These are phyloP conservation scores for Pipistrellus pygmaeus DNA, from an alignment of 2,797 vertebrate genomes.

Conservation along the genomic window DNA sequence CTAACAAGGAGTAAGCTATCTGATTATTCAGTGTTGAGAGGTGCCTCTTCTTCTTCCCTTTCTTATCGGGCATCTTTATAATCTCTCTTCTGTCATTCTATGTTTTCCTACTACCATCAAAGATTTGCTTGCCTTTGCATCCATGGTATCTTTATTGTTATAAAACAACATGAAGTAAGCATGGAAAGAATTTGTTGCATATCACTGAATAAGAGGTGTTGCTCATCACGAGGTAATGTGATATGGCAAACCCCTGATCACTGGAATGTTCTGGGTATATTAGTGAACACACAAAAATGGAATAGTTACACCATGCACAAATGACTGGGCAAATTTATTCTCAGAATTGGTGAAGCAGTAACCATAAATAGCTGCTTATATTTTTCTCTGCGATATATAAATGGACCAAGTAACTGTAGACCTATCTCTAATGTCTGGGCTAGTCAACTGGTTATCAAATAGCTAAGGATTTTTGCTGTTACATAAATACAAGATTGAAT, in stretches of 20 bases:
- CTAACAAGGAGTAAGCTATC: not conserved
- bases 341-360: constrained; percentile 74
- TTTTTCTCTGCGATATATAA: constrained; percentile 75
- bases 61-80: not conserved
- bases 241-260: constrained; percentile 19
- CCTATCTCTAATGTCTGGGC: constrained; percentile 21
- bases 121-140: not conserved
- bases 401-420: constrained; percentile 53
- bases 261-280: constrained; percentile 70
- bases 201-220: constrained; percentile 51
- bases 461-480: constrained; percentile 30
- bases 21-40: not conserved
- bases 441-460: constrained; percentile 37
- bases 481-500: constrained; percentile 24
- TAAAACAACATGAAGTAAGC: constrained; percentile 29
- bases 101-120: not conserved
- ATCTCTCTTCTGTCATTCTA: not conserved
- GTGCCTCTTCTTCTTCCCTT: not conserved
- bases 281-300: constrained; percentile 69
- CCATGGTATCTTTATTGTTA: not conserved
- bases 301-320: constrained; percentile 61
- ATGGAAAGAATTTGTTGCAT: constrained; percentile 60
- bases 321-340: constrained; percentile 78
- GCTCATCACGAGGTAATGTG: constrained; percentile 27
- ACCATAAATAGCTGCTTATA: constrained; percentile 71